Evolutionary conservation across 2,113 vertebrate genomes (phyloP).

Genomic region (Chauna torquata): DNA sequence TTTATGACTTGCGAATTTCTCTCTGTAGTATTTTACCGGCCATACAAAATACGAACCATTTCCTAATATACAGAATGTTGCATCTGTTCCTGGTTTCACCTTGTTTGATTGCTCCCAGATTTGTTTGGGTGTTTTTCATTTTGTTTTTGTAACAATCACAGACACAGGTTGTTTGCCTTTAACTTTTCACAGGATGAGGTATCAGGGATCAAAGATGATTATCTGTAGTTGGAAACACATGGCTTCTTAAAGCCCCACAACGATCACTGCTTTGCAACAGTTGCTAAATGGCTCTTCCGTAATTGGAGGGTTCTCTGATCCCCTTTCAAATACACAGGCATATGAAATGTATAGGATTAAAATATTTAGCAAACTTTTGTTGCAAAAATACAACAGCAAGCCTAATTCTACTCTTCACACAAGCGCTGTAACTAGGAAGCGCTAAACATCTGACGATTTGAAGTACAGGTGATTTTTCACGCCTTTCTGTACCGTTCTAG

Average conservation of each 20-base stretch:
- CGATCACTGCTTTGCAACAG: background rate
- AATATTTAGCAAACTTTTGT: background rate
- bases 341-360: fast-evolving
- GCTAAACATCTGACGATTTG: background rate
- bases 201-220: background rate
- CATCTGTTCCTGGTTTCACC: background rate
- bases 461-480: background rate
- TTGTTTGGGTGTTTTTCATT: background rate
- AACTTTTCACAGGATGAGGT: background rate
- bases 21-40: background rate
- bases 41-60: background rate
- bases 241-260: background rate
- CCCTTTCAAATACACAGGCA: background rate
- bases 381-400: background rate
- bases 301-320: background rate
- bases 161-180: background rate
- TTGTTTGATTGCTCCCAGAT: background rate
- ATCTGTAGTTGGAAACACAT: background rate
- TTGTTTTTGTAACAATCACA: background rate
- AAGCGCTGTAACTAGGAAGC: background rate
- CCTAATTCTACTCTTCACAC: background rate
- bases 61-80: background rate
- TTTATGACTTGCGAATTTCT: background rate
- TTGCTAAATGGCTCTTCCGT: background rate
- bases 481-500: background rate